phyloP scores from a whole-genome alignment of 2,113 vertebrate genomes.

The Emydura subglobosa region DNA sequence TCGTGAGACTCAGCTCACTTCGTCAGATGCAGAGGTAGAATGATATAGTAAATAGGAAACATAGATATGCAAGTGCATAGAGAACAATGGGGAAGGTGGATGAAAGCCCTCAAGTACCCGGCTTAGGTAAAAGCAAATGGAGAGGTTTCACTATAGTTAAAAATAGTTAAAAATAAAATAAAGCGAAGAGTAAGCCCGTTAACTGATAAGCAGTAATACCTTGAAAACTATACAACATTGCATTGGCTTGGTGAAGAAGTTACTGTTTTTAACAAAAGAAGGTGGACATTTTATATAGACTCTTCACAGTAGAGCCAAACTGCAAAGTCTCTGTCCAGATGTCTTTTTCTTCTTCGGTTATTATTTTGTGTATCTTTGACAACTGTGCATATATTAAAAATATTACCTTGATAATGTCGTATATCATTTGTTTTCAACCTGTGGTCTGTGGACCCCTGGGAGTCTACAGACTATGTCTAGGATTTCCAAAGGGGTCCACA shows the following conservation, averaged over 20 bases:
- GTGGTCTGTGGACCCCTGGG: background rate
- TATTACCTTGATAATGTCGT: background rate
- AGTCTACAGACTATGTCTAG: background rate
- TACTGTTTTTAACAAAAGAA: background rate
- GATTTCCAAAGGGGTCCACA: background rate
- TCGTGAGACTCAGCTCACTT: no score
- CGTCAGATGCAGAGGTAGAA: no score
- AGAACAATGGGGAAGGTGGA: no score
- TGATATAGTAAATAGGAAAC: no score
- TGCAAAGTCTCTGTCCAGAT: background rate
- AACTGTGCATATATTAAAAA: background rate
- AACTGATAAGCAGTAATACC: background rate
- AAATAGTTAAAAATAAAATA: background rate
- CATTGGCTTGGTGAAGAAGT: background rate
- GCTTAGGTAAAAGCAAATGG: background rate
- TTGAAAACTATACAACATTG: background rate
- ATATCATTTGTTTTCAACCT: background rate
- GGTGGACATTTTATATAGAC: background rate
- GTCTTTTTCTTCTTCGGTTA: background rate
- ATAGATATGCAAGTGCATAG: no score
- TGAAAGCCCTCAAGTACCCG: no score
- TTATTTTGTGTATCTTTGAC: background rate
- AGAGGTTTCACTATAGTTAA: background rate
- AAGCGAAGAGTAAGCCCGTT: background rate
- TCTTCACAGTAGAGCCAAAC: background rate